Conservation (phyloP, 2,113 vertebrate genomes). For the Sterrhoptilus dennistouni region DNA sequence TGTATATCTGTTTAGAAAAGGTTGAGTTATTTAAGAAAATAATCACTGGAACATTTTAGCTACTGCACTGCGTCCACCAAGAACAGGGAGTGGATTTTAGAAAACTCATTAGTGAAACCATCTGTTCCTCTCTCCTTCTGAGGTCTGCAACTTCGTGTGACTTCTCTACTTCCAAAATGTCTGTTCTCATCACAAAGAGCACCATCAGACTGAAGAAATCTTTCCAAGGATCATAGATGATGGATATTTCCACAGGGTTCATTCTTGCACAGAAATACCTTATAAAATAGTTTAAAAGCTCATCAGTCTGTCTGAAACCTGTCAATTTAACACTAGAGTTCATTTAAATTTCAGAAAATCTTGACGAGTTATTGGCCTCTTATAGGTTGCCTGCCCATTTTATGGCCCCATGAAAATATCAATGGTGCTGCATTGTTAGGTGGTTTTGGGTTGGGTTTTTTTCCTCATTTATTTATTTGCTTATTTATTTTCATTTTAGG, state of each 20-base stretch:
- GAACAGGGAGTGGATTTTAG: background rate
- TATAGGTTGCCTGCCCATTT: background rate
- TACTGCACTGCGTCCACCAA: background rate
- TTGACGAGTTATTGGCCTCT: background rate
- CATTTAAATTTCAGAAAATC: background rate
- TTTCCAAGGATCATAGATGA: background rate
- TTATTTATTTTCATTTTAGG: background rate
- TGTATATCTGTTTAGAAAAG: background rate
- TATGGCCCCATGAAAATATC: background rate
- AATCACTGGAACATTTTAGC: background rate
- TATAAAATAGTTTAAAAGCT: background rate
- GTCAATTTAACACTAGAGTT: background rate
- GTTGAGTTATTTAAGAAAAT: background rate
- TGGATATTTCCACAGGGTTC: background rate
- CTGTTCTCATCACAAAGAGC: background rate
- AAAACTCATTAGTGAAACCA: constrained; percentile 58
- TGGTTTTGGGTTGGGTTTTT: background rate
- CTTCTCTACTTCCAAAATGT: constrained; percentile 12
- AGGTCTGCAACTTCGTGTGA: constrained; percentile 27
- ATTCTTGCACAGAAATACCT: background rate
- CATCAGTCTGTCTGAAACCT: background rate
- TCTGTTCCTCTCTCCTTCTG: constrained; percentile 19
- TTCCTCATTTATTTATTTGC: background rate
- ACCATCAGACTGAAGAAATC: background rate
- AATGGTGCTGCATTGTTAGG: background rate